Evolutionary conservation across 2,113 vertebrate species (phyloP), one percentile per base, ranked within the genome.

Genomic region (Petroica traversi): DNA sequence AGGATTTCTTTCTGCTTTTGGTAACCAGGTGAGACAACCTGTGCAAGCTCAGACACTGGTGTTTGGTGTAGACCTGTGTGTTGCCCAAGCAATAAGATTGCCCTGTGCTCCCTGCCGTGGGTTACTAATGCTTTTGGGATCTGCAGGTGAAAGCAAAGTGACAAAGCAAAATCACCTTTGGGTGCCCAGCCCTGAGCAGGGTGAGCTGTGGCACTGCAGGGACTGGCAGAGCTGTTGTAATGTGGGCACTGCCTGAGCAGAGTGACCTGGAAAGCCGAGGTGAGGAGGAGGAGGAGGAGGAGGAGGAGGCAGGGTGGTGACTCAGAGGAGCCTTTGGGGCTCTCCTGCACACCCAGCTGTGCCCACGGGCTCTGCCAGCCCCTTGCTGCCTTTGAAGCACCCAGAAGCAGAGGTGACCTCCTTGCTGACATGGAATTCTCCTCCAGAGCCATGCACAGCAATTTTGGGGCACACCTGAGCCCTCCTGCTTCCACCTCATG

Each of bases 41-140:
- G 3, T 63, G 54, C 92, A 83, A 88, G 95, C 92, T 95, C 90
- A 96, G 92, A 25, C 94, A 88, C 34, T 0, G 2, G 55, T 2
- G 12, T 31, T 79, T 68, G 75, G 49, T 83, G 79, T 3, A 29
- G 69, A 28, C 31, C 85, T 96, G 76, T 23, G 24, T 0, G 5
- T 85, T 97, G 92, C 94, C 82, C 89, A 88, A 92, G 93, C 58
- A 54, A 36, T 62, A 29, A 59, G 43, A 11, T 52, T 77, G 67
- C 58, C 81, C 75, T 20, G 28, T 24, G 57, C 64, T 79, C 63
- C 46, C 38, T 2, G 7, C 28, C 0, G 0, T 22, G 62, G 19
- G 63, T 80, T 86, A 63, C 25, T n/a, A 83, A 77, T 3, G 36
- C 28, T 72, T 88, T 79, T 38, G 49, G 74, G 41, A 77, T 34